Evolutionary conservation across 1,140 invertebrate species (phyloP).

Genomic region (Eumaeus atala): DNA sequence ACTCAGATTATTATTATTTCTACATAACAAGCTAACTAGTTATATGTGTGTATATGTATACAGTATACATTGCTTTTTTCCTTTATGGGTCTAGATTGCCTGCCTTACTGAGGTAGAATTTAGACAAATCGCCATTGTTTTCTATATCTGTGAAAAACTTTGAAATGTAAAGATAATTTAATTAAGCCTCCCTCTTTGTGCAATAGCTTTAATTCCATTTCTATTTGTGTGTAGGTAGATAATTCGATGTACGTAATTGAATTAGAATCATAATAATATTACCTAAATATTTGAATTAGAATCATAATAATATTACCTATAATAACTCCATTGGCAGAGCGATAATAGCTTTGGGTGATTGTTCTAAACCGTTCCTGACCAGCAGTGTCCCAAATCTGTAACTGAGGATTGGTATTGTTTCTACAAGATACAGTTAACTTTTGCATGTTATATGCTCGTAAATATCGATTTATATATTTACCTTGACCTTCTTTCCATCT

Average conservation of each 20-base stretch:
- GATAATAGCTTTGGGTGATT: slow-evolving; percentile 95
- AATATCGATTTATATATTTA: slow-evolving; percentile 50
- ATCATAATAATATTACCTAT: slow-evolving; percentile 36
- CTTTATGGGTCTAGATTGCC: too few species aligned
- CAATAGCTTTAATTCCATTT: not conserved
- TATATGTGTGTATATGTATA: too few species aligned
- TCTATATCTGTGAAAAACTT: too few species aligned
- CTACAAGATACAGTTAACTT: not conserved
- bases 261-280: slow-evolving; percentile 6
- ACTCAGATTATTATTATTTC: too few species aligned
- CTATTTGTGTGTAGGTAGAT: slow-evolving; percentile 1
- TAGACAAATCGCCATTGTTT: too few species aligned
- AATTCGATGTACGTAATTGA: not conserved
- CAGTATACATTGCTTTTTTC: too few species aligned
- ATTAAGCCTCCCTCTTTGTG: too few species aligned
- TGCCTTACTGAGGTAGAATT: too few species aligned
- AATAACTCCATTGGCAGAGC: slow-evolving; percentile 93
- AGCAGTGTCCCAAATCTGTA: slow-evolving; percentile 96
- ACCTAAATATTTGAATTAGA: slow-evolving; percentile 43
- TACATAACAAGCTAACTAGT: too few species aligned
- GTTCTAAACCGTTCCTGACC: slow-evolving; percentile 94
- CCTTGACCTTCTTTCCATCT: slow-evolving; percentile 95
- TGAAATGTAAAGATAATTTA: too few species aligned
- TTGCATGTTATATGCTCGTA: not conserved
- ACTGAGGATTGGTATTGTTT: slow-evolving; percentile 61